Conservation (phyloP, 1,140 invertebrate species). For the Copidosoma floridanum region DNA sequence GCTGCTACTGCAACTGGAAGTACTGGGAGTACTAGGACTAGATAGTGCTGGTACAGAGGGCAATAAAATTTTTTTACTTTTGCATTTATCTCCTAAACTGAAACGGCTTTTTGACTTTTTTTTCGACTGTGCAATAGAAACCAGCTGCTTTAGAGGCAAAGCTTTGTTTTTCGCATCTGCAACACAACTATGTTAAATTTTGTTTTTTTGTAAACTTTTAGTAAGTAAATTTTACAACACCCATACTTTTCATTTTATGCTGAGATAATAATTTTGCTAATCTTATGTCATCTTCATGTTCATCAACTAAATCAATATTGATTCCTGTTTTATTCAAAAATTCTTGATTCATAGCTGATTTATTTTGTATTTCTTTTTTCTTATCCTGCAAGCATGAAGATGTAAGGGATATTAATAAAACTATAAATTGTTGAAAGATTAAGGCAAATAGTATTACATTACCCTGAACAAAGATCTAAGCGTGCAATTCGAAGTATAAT, state of each 20-base stretch:
- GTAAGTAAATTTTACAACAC: background rate
- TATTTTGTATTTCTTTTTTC: constrained; percentile 73
- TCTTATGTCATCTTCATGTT: constrained; percentile 75
- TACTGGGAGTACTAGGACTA: too few relatives aligned
- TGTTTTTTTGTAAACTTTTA: background rate
- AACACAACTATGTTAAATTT: constrained; percentile 24
- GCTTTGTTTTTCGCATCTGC: constrained; percentile 30
- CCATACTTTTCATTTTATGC: constrained; percentile 16
- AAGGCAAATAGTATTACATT: constrained; percentile 36
- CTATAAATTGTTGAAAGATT: background rate
- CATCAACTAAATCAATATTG: constrained; percentile 74
- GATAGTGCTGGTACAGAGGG: constrained; percentile 27
- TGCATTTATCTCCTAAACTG: constrained; percentile 19
- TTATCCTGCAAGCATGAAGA: constrained; percentile 60
- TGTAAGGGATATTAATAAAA: constrained; percentile 4
- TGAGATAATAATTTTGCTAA: constrained; percentile 69
- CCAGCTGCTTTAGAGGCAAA: constrained; percentile 39
- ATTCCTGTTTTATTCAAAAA: constrained; percentile 78
- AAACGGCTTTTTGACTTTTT: constrained; percentile 32
- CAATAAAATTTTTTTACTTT: constrained; percentile 7
- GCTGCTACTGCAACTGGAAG: constrained; percentile 20
- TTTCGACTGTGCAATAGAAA: constrained; percentile 41
- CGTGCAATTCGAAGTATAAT: constrained; percentile 83
- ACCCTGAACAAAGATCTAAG: constrained; percentile 83
- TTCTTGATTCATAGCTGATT: constrained; percentile 66